phyloP scores from a whole-genome alignment of 2,797 vertebrate species.

The Syndactyla subalaris region DNA sequence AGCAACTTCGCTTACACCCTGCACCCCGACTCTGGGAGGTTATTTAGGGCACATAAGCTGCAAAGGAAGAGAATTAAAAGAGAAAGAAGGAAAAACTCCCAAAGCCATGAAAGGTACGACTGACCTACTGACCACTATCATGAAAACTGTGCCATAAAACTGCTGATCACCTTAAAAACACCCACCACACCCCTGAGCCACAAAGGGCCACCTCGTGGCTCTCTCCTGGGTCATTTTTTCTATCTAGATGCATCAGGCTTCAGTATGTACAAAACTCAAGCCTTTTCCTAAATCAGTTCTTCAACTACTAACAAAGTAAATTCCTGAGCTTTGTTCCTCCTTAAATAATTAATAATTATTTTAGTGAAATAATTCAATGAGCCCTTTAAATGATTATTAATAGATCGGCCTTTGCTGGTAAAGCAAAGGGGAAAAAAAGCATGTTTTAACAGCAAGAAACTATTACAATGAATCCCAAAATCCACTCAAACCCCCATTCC shows the following conservation, averaged over 20 bases:
- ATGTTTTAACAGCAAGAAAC: neutral
- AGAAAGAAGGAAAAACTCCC: neutral
- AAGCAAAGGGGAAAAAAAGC: neutral
- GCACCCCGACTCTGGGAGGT: neutral
- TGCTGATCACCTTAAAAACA: neutral
- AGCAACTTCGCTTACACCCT: neutral
- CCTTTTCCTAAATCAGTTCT: neutral
- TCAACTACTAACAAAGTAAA: neutral
- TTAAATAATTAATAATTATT: neutral
- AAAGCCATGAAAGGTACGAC: neutral
- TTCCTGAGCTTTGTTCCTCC: rapidly evolving
- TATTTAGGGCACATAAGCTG: neutral
- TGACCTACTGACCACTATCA: constrained; percentile 11
- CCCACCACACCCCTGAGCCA: neutral
- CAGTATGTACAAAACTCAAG: neutral
- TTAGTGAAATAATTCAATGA: neutral
- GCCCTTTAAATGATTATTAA: neutral
- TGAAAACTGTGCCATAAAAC: neutral
- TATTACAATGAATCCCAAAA: neutral
- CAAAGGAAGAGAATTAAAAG: neutral
- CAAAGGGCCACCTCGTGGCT: neutral
- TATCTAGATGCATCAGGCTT: neutral
- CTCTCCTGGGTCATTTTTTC: neutral
- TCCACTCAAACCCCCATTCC: neutral
- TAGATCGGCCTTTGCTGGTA: neutral